A percentile compares a stretch with the other conserved stretches of the same genome.
Conservation (phyloP, 1,140 invertebrate genomes). For the Pseudobourletiella spinata region DNA sequence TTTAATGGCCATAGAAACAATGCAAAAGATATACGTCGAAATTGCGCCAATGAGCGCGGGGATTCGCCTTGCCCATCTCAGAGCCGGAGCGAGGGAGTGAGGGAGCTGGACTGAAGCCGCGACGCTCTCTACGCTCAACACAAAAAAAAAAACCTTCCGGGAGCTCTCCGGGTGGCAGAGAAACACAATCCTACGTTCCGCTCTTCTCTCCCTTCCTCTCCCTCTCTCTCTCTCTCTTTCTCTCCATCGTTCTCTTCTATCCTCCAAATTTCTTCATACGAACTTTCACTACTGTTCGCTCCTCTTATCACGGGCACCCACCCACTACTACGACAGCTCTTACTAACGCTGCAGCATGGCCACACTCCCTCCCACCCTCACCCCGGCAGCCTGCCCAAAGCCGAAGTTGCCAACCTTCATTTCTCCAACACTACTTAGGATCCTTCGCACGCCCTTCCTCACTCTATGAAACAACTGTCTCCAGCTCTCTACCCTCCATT, state of each 20-base stretch:
- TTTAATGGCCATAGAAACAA: constrained; percentile 31
- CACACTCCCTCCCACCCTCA: neutral
- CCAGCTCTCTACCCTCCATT: neutral
- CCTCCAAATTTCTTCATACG: neutral
- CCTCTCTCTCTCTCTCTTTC: neutral
- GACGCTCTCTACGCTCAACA: constrained; percentile 7
- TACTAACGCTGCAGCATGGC: neutral
- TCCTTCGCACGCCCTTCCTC: neutral
- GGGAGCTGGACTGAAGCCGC: neutral
- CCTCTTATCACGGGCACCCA: neutral
- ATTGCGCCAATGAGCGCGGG: constrained; percentile 23
- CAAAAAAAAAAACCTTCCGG: constrained; percentile 22
- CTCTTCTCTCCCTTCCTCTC: neutral
- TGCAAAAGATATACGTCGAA: constrained; percentile 28
- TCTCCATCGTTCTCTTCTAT: neutral
- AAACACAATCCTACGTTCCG: constrained; percentile 21
- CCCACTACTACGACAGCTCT: neutral
- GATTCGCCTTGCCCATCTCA: constrained; percentile 11
- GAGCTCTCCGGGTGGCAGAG: constrained; percentile 22
- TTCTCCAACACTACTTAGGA: neutral
- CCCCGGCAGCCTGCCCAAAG: neutral
- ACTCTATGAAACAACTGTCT: neutral
- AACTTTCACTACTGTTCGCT: neutral
- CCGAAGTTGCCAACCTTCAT: neutral
- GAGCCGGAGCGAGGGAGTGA: neutral